phyloP scores from a whole-genome alignment of 2,113 vertebrate genomes.

The Cyprinodon brontotheroides region DNA sequence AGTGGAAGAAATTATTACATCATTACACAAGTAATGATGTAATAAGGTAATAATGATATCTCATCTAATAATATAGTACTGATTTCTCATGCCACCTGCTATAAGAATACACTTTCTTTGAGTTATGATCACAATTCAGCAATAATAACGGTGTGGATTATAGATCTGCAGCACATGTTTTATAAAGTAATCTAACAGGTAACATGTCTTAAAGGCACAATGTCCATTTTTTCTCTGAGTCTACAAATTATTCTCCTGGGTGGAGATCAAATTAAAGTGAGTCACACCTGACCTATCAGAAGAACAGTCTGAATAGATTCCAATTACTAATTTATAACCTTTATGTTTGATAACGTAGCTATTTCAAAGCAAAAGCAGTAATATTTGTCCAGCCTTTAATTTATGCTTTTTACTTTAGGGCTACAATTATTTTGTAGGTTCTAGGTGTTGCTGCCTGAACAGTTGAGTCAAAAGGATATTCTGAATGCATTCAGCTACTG shows the following conservation, averaged over 20 bases:
- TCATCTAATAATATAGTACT: neutral
- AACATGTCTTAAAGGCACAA: conserved; percentile 31
- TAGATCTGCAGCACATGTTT: conserved; percentile 17
- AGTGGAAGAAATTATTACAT: conserved; percentile 1
- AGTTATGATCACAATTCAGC: neutral
- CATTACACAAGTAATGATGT: neutral
- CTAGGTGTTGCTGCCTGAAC: conserved; percentile 41
- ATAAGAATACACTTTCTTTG: neutral
- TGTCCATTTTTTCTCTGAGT: conserved; percentile 30
- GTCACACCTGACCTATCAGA: conserved; percentile 61
- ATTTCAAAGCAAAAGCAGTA: neutral
- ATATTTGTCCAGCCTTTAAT: conserved; percentile 28
- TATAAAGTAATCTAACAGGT: neutral
- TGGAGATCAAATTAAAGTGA: conserved; percentile 64
- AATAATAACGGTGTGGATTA: conserved; percentile 19
- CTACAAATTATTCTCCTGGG: conserved; percentile 4
- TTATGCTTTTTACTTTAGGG: conserved; percentile 29
- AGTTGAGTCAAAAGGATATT: conserved; percentile 52
- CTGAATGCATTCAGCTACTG: conserved; percentile 51
- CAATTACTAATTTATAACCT: conserved; percentile 28
- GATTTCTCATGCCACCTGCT: neutral
- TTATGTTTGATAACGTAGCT: conserved; percentile 27
- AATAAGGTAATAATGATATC: neutral
- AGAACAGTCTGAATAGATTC: conserved; percentile 58
- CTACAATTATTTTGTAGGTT: conserved; percentile 29